phyloP scores from a whole-genome alignment of 2,888 invertebrate genomes.

The Ophioninae sp. region DNA sequence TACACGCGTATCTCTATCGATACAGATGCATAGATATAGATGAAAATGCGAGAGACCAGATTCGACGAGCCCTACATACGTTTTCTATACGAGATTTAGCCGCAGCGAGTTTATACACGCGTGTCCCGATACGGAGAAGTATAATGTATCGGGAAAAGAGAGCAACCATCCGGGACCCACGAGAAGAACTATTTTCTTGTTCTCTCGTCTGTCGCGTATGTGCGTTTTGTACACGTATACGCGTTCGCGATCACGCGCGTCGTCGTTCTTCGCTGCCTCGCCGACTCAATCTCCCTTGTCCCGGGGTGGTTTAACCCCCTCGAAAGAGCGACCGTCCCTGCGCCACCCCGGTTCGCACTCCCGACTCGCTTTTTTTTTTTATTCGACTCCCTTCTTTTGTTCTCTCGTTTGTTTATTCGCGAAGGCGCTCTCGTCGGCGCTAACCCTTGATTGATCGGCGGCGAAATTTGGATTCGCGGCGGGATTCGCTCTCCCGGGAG shows the following conservation, averaged over 20 bases:
- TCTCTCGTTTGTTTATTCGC: neutral
- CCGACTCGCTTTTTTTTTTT: neutral
- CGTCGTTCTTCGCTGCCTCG: conserved; percentile 30
- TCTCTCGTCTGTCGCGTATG: neutral
- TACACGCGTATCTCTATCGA: conserved; percentile 14
- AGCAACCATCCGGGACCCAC: conserved; percentile 56
- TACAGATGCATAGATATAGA: conserved; percentile 14
- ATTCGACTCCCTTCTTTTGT: neutral
- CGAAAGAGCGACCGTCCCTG: neutral
- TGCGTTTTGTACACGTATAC: neutral
- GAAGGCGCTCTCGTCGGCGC: neutral
- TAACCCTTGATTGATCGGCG: conserved; percentile 9
- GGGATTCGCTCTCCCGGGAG: conserved; percentile 72
- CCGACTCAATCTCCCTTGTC: conserved; percentile 54
- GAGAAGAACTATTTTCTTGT: conserved; percentile 43
- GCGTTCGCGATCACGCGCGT: neutral
- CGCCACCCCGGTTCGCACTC: neutral
- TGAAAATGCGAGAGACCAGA: neutral
- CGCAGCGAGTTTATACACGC: conserved; percentile 47
- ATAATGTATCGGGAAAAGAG: conserved; percentile 32
- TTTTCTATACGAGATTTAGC: conserved; percentile 61
- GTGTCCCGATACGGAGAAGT: conserved; percentile 40
- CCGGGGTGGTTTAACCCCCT: neutral
- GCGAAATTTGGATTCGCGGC: conserved; percentile 63
- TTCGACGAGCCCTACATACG: conserved; percentile 48